Evolutionary conservation across 2,888 invertebrate species (phyloP), one percentile per base, ranked within the genome.

Genomic region (Cataglyphis altisquamis): DNA sequence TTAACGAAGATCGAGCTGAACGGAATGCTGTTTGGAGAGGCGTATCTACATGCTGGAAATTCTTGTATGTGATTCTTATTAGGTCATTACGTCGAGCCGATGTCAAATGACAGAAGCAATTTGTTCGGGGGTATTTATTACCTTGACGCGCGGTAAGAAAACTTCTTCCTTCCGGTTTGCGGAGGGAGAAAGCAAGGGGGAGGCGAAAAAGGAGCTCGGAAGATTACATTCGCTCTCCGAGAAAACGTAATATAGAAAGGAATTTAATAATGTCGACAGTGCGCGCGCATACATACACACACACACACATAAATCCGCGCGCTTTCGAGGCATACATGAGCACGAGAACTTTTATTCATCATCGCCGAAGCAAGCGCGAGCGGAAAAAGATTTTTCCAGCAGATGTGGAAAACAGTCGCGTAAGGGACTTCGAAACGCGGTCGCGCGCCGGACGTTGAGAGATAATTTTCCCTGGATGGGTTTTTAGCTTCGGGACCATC

Each of bases 251-350:
- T 78, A 85, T 83, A 48, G 78, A 67, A 63, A 82, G 90, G 89
- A 89, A 89, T 89, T 89, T 90, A 90, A 89, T 89, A 89, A 90
- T 84, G 81, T 60, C 57, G 62, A 70, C 41, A 64, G n/a, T 29
- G 62, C 45, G 75, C 66, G 39, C n/a, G 39, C 25, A 39, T n/a
- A 52, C 18, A 2, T 18, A n/a, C 18, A 2, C 8, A n/a, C 48
- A 2, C n/a, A 8, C 68, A 5, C 29, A 29, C 29, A 29, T 1
- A 29, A 29, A 29, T 29, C 29, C 39, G 36, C 63, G 63, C 66
- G 55, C 55, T 80, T 63, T 52, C 62, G 48, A 36, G 48, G 70
- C 80, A 52, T 75, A 64, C 64, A 60, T 82, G 75, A 32, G 18
- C 15, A n/a, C 8, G 52, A n/a, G 52, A 74, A 63, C 36, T 81